Evolutionary conservation across 2,888 invertebrate genomes (phyloP).

Genomic region (Plebejus anna): DNA sequence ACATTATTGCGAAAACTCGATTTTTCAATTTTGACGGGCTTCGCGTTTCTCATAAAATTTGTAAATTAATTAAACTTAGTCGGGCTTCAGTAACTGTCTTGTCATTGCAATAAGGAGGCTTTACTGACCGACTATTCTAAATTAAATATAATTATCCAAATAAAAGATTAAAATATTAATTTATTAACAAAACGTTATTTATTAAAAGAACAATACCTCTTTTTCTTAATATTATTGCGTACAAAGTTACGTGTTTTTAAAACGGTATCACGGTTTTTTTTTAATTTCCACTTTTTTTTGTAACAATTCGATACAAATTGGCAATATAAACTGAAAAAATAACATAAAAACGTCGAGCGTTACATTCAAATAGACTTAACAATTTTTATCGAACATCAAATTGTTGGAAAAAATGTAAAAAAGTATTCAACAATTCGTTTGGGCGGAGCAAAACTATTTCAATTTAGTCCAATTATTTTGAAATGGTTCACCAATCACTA

Average conservation of each 20-base stretch:
- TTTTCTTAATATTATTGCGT: too few relatives aligned
- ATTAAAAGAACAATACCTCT: too few relatives aligned
- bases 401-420: constrained; percentile 16
- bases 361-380: constrained; percentile 7
- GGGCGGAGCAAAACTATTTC: constrained; percentile 9
- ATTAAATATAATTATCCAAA: constrained; percentile 14
- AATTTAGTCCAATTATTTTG: constrained; percentile 23
- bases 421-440: constrained; percentile 1
- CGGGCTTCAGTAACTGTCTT: constrained; percentile 50
- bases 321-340: background rate
- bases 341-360: background rate
- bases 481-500: background rate
- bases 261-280: too few relatives aligned
- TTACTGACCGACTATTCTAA: constrained; percentile 41
- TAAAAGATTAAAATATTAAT: background rate
- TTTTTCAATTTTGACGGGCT: constrained; percentile 23
- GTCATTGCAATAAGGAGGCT: constrained; percentile 70
- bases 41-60: constrained; percentile 51
- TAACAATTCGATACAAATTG: background rate
- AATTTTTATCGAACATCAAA: background rate
- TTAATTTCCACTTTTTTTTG: background rate
- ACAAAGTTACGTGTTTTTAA: too few relatives aligned
- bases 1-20: constrained; percentile 16
- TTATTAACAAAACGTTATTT: too few relatives aligned
- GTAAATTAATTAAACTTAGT: constrained; percentile 73